A percentile compares a stretch with the other conserved stretches of the same genome.
These are phyloP conservation scores for Diadegma fenestrale DNA, from an alignment of 2,888 invertebrate genomes.

Conservation along the genomic window DNA sequence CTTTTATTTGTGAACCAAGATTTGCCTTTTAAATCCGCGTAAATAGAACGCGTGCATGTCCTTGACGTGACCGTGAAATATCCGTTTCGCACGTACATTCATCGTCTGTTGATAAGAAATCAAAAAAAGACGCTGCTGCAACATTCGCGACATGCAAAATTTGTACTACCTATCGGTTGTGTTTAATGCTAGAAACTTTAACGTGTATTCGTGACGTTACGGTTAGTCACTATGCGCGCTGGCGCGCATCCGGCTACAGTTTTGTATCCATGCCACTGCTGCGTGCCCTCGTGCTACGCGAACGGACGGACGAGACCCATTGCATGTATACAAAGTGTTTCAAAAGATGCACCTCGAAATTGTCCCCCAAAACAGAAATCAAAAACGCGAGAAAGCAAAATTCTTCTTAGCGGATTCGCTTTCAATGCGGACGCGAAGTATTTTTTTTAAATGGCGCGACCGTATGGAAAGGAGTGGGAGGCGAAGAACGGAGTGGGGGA, in stretches of 20 bases:
- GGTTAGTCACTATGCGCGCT: conserved; percentile 55
- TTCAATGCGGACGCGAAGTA: neutral
- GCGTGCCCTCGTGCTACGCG: conserved; percentile 40
- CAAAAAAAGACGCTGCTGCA: neutral
- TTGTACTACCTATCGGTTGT: neutral
- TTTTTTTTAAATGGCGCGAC: neutral
- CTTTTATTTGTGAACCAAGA: neutral
- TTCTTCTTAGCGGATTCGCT: too few species aligned
- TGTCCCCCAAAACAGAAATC: neutral
- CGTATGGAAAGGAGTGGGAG: neutral
- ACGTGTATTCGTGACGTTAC: conserved; percentile 7
- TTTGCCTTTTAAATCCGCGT: neutral
- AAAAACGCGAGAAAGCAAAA: neutral
- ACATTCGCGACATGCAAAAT: neutral
- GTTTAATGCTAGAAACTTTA: conserved; percentile 3
- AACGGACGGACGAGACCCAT: neutral
- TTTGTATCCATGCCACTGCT: conserved; percentile 46
- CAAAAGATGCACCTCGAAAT: neutral
- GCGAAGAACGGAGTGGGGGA: neutral
- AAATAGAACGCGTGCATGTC: neutral
- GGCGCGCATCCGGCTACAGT: conserved; percentile 59
- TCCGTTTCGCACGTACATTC: neutral
- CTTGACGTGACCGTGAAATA: neutral
- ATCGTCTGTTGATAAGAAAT: neutral
- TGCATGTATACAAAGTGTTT: neutral